Conservation (phyloP, 2,797 vertebrate genomes). For the Eulemur mongoz region DNA sequence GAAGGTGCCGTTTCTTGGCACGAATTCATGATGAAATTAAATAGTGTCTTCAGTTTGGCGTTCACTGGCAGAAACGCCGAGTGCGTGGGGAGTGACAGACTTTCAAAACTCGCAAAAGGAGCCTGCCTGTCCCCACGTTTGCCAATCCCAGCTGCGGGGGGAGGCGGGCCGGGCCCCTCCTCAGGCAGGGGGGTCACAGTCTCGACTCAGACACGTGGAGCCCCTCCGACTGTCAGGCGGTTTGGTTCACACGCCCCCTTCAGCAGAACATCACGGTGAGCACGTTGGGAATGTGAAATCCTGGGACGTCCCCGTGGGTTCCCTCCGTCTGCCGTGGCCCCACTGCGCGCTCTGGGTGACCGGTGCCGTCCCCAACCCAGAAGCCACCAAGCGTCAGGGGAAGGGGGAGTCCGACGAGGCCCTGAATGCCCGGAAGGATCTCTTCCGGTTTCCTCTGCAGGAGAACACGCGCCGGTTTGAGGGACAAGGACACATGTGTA, state of each 20-base stretch:
- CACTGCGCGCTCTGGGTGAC: fast-evolving
- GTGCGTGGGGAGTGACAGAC: background rate
- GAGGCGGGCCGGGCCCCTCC: no score
- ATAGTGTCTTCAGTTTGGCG: background rate
- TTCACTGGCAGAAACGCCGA: background rate
- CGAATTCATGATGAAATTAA: background rate
- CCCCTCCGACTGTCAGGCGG: fast-evolving
- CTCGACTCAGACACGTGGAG: background rate
- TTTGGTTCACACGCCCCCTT: background rate
- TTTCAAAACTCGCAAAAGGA: background rate
- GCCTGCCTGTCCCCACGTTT: fast-evolving
- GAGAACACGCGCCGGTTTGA: fast-evolving
- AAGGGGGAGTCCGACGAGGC: fast-evolving
- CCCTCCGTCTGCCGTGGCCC: background rate
- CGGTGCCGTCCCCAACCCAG: fast-evolving
- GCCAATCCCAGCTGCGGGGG: fast-evolving
- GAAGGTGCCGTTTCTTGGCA: constrained; percentile 22
- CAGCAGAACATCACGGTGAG: fast-evolving
- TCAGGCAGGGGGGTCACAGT: fast-evolving
- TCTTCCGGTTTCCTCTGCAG: background rate
- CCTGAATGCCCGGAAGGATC: no score
- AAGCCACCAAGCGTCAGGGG: fast-evolving
- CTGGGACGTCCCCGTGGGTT: fast-evolving
- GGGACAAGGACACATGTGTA: background rate
- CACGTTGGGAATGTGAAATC: background rate